Evolutionary conservation across 2,113 vertebrate species (phyloP), one percentile per base, ranked within the genome.

Genomic region (Epinephelus lanceolatus): DNA sequence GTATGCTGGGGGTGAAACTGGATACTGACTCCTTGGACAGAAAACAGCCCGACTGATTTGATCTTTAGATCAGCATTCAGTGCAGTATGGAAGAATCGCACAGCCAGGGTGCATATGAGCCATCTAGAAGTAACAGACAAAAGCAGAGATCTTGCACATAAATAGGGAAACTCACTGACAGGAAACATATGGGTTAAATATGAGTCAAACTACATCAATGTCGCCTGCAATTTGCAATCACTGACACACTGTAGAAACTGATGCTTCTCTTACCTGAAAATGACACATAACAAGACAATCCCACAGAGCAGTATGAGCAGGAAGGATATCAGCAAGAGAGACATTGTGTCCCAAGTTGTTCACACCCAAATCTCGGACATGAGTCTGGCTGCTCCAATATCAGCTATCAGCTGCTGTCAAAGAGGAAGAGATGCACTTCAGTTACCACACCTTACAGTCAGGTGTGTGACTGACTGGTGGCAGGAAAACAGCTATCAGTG

Each of bases 1-100:
- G 96, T 98, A 84, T 96, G 95, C 69, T 97, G 98, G 71, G 97
- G 97, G 83, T 96, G 96, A 95, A 99, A 98, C 86, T 97, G 97
- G 90, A 99, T 91, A 90, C 96, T 98, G 60, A 99, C 92, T 88
- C 98, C 97, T 77, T 95, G 94, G 19, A 98, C 94, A 89, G 97
- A 97, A 83, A 99, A 97, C 88, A 99, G 94, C 19, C 97, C 96
- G 0, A 98, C 95, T 55, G 98, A 98, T 76, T 96, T 96, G 0
- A 99, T 97, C 93, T 97, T 98, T 33, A 99, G 92, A 45, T 99
- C 97, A 0, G 97, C 97, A 5, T 96, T 96, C 57, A 99, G 94
- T 76, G 94, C 94, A 21, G 90, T 95, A 78, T 96, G 96, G 89
- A 97, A 97, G 95, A 97, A 95, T 30, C 93, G 95, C 80, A 97